A percentile compares a stretch with the other conserved stretches of the same genome.
These are phyloP conservation scores for Rafetus swinhoei DNA, from an alignment of 2,113 vertebrate species.

Conservation along the genomic window DNA sequence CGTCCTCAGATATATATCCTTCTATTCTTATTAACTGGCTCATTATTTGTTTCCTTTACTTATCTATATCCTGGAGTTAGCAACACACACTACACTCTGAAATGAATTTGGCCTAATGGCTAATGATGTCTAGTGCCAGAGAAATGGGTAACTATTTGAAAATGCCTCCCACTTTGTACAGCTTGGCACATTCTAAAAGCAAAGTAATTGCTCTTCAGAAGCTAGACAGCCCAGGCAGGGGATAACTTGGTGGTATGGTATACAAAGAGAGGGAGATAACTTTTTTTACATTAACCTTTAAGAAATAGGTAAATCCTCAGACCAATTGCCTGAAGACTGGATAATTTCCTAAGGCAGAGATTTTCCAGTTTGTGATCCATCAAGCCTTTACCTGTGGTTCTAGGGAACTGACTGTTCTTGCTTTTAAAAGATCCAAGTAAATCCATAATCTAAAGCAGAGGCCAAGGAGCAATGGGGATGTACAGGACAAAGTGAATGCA, in stretches of 20 bases:
- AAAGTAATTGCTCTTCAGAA: neutral
- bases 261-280: neutral
- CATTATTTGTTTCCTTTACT: neutral
- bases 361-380: constrained; percentile 2
- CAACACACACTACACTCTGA: neutral
- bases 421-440: neutral
- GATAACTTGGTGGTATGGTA: neutral
- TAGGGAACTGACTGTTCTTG: neutral
- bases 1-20: neutral
- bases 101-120: neutral
- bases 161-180: neutral
- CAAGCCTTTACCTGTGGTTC: neutral
- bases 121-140: neutral
- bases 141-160: neutral
- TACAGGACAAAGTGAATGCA: too few species aligned
- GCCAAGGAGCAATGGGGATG: too few species aligned
- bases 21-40: neutral
- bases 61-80: neutral
- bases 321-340: constrained; percentile 24
- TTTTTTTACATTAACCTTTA: neutral
- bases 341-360: constrained; percentile 6
- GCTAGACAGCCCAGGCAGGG: neutral
- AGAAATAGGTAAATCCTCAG: constrained; percentile 23
- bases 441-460: neutral
- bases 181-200: neutral